Base-by-base conservation (phyloP, 2,113 vertebrate genomes). In the Empidonax alnorum region DNA sequence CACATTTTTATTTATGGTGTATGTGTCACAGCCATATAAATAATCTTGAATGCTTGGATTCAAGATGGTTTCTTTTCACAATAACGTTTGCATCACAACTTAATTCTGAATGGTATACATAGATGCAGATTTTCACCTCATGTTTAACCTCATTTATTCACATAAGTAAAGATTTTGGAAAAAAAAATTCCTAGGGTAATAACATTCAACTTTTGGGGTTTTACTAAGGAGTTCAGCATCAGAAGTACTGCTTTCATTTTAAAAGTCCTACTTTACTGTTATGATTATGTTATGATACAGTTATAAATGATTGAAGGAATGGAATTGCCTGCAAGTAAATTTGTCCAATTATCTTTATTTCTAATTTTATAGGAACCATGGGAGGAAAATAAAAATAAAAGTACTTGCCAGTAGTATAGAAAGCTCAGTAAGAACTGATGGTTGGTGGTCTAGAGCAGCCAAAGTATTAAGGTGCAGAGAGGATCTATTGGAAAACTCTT, bases 81-180 rank as follows among this genome's bases (percentile, higher is more conserved):
- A 44, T 58, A 24, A 75, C 83, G 53, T 93, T 56, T 93, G 28
- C 35, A 63, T 33, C 35, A 33, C 13, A 13, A 5, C 41, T 66
- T 92, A 50, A 88, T 56, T 75, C 88, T 84, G 85, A 50, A 41
- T 67, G 71, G 61, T 61, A 90, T 90, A 96, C 88, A 94, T 33
- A 62, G 84, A 49, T 14, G 31, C 65, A 90, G 56, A 84, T 91
- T 90, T 96, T 81, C 37, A 79, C 67, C n/a, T 95, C 50, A 39
- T 65, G 47, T 80, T 78, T 71, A 71, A 72, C 21, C 47, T 85
- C 3, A 2, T 41, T 87, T 91, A 83, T 21, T 53, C 41, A 62
- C 12, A 13, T 62, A 74, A 58, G 44, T 35, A 81, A 89, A 65
- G 30, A 61, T 56, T 67, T 59, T 13, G 24, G 22, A 10, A 68